Base-by-base conservation (phyloP, 2,797 vertebrate genomes). In the Brachyrhaphis roseni region DNA sequence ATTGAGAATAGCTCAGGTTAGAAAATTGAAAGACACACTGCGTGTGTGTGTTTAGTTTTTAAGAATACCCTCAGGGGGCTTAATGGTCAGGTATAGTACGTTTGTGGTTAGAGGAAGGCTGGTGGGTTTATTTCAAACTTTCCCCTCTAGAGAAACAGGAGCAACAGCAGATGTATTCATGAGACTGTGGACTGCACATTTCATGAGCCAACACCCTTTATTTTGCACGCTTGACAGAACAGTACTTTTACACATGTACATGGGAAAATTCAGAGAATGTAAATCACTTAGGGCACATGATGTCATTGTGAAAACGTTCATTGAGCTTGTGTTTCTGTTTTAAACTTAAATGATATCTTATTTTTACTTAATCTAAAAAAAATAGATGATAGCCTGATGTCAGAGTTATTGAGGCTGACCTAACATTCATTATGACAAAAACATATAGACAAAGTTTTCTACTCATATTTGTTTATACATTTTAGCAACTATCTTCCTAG, bases 51-150 rank as follows among this genome's bases (percentile, higher is more conserved):
- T 82, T 86, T 79, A 82, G 68, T n/a, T 83, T 78, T 81, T 80
- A 39, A 76, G 41, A 76, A 80, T 62, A n/a, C 13, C 75, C 84
- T 85, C 82, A 76, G 20, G 45, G 82, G 85, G 62, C 72, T 41
- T 73, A 7, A 16, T 8, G 10, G 7, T 47, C 76, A 47, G 75
- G 45, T 77, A n/a, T 62, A 64, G 47, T 73, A 4, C 41, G 59
- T 75, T 84, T 90, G 87, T 87, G 90, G 87, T 87, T 66, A 41
- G 57, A 8, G 73, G n/a, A 87, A 84, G 70, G 64, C 3, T 87
- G 79, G 87, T 85, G 83, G 39, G 76, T 77, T 83, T 41, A 41
- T 82, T 83, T 83, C 8, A 84, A 88, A 93, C 64, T 90, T 90
- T 86, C 86, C 86, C 62, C 28, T 72, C 28, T 23, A 73, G 20